Conservation (phyloP, 2,888 invertebrate genomes). For the Hyposoter dolosus region DNA sequence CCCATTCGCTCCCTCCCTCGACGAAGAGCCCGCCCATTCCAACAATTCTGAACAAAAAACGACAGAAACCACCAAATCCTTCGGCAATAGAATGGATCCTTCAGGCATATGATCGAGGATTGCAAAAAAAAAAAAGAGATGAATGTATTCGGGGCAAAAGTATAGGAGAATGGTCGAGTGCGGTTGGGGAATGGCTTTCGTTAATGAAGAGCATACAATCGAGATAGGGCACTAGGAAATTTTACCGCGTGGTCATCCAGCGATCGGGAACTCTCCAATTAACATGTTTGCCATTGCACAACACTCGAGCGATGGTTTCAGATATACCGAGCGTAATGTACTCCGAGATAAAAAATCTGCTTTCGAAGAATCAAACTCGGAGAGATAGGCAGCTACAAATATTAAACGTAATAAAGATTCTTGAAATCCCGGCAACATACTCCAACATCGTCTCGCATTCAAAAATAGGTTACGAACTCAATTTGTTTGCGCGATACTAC, state of each 20-base stretch:
- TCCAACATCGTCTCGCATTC: slow-evolving; percentile 7
- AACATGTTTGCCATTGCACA: slow-evolving; percentile 44
- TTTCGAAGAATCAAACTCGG: neutral
- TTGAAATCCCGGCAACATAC: neutral
- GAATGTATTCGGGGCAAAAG: neutral
- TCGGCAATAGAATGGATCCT: slow-evolving; percentile 2
- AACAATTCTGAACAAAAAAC: neutral
- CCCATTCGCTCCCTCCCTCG: neutral
- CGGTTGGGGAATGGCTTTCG: neutral
- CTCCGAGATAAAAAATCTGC: slow-evolving; percentile 10
- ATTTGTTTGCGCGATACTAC: slow-evolving; percentile 28
- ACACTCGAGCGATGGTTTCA: slow-evolving; percentile 2
- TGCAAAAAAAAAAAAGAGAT: neutral
- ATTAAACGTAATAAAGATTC: slow-evolving; percentile 28
- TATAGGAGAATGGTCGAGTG: neutral
- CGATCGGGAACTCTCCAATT: slow-evolving; percentile 55
- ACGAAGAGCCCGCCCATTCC: neutral
- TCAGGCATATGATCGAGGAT: neutral
- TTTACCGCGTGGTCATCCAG: slow-evolving; percentile 23
- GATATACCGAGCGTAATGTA: slow-evolving; percentile 5
- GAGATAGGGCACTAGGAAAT: slow-evolving; percentile 20
- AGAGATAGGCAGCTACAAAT: neutral
- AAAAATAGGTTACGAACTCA: neutral
- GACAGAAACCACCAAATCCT: neutral
- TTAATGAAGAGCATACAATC: slow-evolving; percentile 53